These are phyloP conservation scores for Eudemis profundana DNA, from an alignment of 2,888 invertebrate genomes.

Conservation along the genomic window DNA sequence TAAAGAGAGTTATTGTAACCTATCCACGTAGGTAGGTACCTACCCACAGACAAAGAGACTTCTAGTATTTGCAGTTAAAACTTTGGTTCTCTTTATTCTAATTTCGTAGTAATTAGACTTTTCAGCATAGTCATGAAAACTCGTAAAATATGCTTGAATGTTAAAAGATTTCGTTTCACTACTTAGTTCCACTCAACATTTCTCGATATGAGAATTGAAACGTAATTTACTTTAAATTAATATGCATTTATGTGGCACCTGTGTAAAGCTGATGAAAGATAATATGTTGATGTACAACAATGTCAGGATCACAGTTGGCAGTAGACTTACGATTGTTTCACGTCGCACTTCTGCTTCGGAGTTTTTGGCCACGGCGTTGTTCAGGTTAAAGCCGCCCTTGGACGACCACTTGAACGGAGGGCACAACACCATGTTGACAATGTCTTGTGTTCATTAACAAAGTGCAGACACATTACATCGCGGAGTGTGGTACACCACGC, in stretches of 20 bases:
- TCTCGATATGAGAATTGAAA: background rate
- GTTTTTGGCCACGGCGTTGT: constrained; percentile 54
- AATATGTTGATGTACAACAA: constrained; percentile 4
- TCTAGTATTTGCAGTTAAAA: background rate
- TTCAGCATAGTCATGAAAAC: background rate
- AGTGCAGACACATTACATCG: constrained; percentile 29
- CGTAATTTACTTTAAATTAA: constrained; percentile 13
- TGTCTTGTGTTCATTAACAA: constrained; percentile 41
- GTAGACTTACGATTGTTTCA: constrained; percentile 63
- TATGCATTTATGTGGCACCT: constrained; percentile 23
- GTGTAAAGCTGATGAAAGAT: constrained; percentile 26
- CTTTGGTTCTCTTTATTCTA: background rate
- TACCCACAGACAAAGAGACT: background rate
- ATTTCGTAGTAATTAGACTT: background rate
- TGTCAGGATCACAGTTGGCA: background rate
- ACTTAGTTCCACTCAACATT: constrained; percentile 8
- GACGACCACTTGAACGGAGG: constrained; percentile 76
- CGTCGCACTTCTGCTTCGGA: constrained; percentile 55
- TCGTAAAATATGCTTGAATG: background rate
- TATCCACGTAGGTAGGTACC: no score
- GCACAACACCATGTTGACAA: constrained; percentile 73
- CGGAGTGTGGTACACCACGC: constrained; percentile 56
- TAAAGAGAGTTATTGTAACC: no score
- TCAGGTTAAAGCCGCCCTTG: constrained; percentile 73
- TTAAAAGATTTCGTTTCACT: constrained; percentile 2